phyloP scores from a whole-genome alignment of 2,888 invertebrate genomes.

The Perizoma flavofasciatum region DNA sequence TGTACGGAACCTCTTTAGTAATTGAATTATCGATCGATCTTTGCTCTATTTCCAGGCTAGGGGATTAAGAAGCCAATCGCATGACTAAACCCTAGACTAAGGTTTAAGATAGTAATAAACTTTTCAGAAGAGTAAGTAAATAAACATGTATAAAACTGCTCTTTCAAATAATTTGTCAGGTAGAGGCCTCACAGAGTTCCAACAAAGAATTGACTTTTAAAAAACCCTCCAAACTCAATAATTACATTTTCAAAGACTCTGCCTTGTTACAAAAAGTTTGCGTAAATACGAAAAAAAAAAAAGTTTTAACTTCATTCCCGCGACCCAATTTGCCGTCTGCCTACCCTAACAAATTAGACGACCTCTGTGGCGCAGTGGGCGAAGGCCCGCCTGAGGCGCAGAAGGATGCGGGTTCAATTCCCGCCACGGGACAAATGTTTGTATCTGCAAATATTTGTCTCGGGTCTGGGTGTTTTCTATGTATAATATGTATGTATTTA shows the following conservation, averaged over 20 bases:
- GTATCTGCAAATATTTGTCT: too few relatives aligned
- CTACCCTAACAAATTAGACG: conserved; percentile 25
- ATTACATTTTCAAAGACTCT: conserved; percentile 11
- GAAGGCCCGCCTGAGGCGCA: too few relatives aligned
- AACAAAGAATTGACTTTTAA: too few relatives aligned
- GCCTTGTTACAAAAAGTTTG: conserved; percentile 7
- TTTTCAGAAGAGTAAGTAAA: too few relatives aligned
- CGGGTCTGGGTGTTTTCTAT: too few relatives aligned
- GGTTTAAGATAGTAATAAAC: conserved; percentile 3
- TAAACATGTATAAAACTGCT: too few relatives aligned
- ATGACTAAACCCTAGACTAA: conserved; percentile 17
- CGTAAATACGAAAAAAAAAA: conserved; percentile 13
- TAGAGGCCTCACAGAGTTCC: too few relatives aligned
- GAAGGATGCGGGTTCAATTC: too few relatives aligned
- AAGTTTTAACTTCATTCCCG: conserved; percentile 20
- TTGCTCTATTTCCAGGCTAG: neutral
- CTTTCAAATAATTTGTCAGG: too few relatives aligned
- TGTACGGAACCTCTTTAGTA: conserved; percentile 11
- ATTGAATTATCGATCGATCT: neutral
- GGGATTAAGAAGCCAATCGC: conserved; percentile 19
- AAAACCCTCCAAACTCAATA: conserved; percentile 13
- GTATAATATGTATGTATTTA: too few relatives aligned
- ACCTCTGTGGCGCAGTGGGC: too few relatives aligned
- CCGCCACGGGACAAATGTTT: too few relatives aligned
- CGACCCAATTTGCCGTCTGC: conserved; percentile 6